phyloP scores from a whole-genome alignment of 2,888 invertebrate genomes.

The Congeria kusceri region DNA sequence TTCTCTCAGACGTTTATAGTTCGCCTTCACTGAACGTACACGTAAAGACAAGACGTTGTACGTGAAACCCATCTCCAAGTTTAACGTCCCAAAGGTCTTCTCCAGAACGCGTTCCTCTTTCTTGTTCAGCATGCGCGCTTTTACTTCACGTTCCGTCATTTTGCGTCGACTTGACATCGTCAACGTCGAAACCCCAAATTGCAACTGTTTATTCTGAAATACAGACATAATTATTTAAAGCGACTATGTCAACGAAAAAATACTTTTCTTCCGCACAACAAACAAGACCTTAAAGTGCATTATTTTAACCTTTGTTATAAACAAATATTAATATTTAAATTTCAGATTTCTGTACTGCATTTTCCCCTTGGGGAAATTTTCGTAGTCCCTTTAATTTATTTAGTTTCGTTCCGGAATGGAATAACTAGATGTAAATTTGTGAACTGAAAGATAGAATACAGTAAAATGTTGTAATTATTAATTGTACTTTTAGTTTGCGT shows the following conservation, averaged over 20 bases:
- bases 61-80: conserved; percentile 77
- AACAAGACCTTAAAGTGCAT: too few species aligned
- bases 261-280: not conserved
- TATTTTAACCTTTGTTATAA: too few species aligned
- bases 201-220: not conserved
- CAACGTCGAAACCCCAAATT: not conserved
- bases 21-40: conserved; percentile 77
- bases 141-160: conserved; percentile 70
- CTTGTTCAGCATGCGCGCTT: conserved; percentile 78
- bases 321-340: too few species aligned
- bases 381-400: too few species aligned
- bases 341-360: too few species aligned
- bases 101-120: conserved; percentile 81
- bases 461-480: too few species aligned
- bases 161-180: conserved; percentile 48
- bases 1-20: conserved; percentile 78
- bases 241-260: too few species aligned
- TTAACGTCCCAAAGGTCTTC: conserved; percentile 79
- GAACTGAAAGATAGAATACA: too few species aligned
- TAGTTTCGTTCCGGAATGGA: too few species aligned
- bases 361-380: too few species aligned
- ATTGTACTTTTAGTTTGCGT: too few species aligned
- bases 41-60: conserved; percentile 79
- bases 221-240: not conserved
- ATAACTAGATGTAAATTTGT: too few species aligned